A percentile compares a stretch with the other conserved stretches of the same genome.
Evolutionary conservation across 2,797 vertebrate species (phyloP).

Genomic region (Rhincodon typus): DNA sequence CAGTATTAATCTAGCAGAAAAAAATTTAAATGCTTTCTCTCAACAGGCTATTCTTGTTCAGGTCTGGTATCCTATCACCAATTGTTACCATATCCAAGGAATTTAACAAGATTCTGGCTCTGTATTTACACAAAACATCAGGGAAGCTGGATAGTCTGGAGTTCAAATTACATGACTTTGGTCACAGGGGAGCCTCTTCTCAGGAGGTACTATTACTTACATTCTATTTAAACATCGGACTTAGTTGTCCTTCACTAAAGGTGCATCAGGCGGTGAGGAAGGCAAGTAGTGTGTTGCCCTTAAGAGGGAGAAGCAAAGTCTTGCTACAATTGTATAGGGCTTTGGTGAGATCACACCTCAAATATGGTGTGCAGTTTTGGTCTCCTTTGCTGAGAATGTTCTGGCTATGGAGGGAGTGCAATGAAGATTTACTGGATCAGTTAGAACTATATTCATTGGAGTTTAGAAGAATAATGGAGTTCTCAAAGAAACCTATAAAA

Average conservation of each 20-base stretch:
- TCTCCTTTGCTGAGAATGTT: no score
- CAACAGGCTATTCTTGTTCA: conserved; percentile 66
- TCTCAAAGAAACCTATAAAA: no score
- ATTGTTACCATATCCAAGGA: conserved; percentile 67
- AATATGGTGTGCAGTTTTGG: no score
- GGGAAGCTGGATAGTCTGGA: conserved; percentile 65
- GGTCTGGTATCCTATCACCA: conserved; percentile 72
- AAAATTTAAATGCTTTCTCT: not conserved
- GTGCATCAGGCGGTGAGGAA: no score
- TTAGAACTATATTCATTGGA: no score
- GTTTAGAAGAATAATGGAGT: no score
- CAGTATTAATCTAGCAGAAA: not conserved
- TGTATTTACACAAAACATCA: conserved; percentile 61
- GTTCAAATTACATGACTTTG: conserved; percentile 65
- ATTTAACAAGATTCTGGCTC: conserved; percentile 68
- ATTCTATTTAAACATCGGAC: not conserved
- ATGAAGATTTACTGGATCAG: no score
- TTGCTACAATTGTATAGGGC: no score
- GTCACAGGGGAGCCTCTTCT: conserved; percentile 68
- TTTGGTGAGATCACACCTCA: no score
- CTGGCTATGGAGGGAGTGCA: no score
- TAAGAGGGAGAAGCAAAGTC: no score
- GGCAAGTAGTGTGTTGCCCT: no score
- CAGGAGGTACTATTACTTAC: conserved; percentile 55
- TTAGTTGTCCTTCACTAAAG: not conserved